Evolutionary conservation across 1,140 invertebrate species (phyloP), one percentile per base, ranked within the genome.

Genomic region (Cotesia typhae): DNA sequence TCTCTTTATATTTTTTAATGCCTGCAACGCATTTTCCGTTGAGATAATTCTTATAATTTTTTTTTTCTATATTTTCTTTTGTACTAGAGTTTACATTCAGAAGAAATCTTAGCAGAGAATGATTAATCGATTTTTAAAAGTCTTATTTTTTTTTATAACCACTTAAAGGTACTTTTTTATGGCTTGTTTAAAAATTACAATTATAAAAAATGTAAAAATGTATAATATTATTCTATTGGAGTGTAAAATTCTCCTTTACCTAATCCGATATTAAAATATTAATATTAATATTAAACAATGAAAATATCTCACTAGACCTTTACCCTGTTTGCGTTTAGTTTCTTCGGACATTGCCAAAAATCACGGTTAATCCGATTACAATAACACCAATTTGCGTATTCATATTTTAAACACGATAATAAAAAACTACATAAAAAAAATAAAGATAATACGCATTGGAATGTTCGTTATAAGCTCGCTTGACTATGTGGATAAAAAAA

Each of bases 231-330:
- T n/a, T 14, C 60, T n/a, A 69, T 6, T 59, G 61, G 60, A 73
- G 7, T 69, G 67, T 73, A 63, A 69, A 73, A 52, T 68, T 67
- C 6, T 65, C 66, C 53, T 51, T 20, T 36, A n/a, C 47, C 35
- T 52, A 35, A 10, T 20, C 17, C 38, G 52, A 36, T 36, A 52
- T 55, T 55, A 36, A 67, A 51, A 28, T 28, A 28, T 28, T 28
- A 38, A 64, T 17, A 17, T 17, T 17, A 17, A 17, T 17, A 17
- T 17, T 17, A 17, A 17, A 17, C 17, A 17, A 17, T 17, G 1
- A 17, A 17, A 17, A 17, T 17, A 57, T 17, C 5, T 52, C 17
- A 37, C 67, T 52, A 53, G 67, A 57, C 53, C 14, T 59, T 41
- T 59, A 70, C 59, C 38, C 69, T 35, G 55, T 68, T 68, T 59